phyloP scores from a whole-genome alignment of 2,113 vertebrate genomes.

The Equus quagga region DNA sequence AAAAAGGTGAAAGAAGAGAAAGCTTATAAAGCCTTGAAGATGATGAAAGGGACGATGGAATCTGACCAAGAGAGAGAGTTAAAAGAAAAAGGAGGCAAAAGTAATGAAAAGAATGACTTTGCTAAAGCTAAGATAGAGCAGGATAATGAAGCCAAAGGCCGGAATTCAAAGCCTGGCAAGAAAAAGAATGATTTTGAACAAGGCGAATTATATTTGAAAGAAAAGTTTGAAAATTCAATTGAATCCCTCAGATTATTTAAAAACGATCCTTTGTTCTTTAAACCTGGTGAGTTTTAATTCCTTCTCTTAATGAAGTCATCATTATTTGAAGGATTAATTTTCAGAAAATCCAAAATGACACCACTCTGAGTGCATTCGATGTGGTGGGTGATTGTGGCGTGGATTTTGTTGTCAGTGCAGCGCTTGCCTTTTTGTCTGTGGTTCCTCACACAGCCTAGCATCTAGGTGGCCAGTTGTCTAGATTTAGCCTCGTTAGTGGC shows the following conservation, averaged over 20 bases:
- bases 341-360: slow-evolving; percentile 28
- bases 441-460: neutral
- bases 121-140: slow-evolving; percentile 82
- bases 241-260: slow-evolving; percentile 96
- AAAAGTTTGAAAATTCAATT: slow-evolving; percentile 93
- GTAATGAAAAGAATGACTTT: slow-evolving; percentile 79
- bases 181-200: slow-evolving; percentile 94
- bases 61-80: slow-evolving; percentile 81
- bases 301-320: slow-evolving; percentile 49
- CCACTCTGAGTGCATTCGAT: neutral
- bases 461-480: neutral
- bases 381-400: neutral
- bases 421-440: neutral
- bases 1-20: slow-evolving; percentile 95
- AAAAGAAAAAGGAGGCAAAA: slow-evolving; percentile 83
- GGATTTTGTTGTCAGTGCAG: neutral
- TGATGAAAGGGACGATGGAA: slow-evolving; percentile 68
- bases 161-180: slow-evolving; percentile 79
- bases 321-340: slow-evolving; percentile 41
- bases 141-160: slow-evolving; percentile 80
- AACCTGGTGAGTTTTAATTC: slow-evolving; percentile 92
- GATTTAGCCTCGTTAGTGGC: neutral
- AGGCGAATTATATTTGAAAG: slow-evolving; percentile 96
- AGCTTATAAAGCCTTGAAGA: slow-evolving; percentile 88
- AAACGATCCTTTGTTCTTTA: slow-evolving; percentile 96